These are phyloP conservation scores for Tetropium fuscum DNA, from an alignment of 2,888 invertebrate genomes.

Conservation along the genomic window DNA sequence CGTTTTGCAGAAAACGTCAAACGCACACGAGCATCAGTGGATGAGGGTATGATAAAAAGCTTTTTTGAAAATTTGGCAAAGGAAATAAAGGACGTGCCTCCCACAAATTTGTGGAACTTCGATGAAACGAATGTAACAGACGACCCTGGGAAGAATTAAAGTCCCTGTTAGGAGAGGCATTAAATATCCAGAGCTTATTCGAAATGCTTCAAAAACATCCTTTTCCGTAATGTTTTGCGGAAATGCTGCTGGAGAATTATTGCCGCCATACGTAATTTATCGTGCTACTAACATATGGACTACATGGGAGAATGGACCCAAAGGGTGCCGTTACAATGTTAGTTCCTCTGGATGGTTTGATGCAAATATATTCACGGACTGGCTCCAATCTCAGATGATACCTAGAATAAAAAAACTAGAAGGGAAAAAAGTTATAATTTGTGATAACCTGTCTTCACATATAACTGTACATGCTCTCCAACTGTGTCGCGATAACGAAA, in stretches of 20 bases:
- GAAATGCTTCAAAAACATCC: conserved; percentile 51
- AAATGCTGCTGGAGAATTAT: conserved; percentile 33
- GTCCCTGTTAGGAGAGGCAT: conserved; percentile 35
- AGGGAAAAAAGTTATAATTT: no score
- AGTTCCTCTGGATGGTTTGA: conserved; percentile 42
- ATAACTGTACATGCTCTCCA: not conserved
- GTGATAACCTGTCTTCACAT: no score
- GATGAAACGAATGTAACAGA: conserved; percentile 47
- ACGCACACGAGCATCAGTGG: conserved; percentile 28
- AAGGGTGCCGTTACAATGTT: conserved; percentile 30
- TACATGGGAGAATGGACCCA: conserved; percentile 37
- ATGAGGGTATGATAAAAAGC: conserved; percentile 27
- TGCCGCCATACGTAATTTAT: conserved; percentile 38
- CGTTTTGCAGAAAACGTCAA: conserved; percentile 34
- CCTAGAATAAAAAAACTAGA: conserved; percentile 30
- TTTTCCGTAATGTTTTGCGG: conserved; percentile 42
- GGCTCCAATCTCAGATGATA: conserved; percentile 37
- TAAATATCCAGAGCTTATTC: conserved; percentile 51
- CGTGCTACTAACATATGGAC: conserved; percentile 38
- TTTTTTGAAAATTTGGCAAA: conserved; percentile 28
- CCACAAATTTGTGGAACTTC: conserved; percentile 53
- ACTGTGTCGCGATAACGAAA: conserved; percentile 4
- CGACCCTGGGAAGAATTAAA: conserved; percentile 51
- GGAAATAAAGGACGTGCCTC: conserved; percentile 33
- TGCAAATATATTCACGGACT: conserved; percentile 37